Percentiles rank a stretch among this genome's conserved stretches.
Evolutionary conservation across 2,888 invertebrate genomes (phyloP).

Genomic region (Proisotoma minuta): DNA sequence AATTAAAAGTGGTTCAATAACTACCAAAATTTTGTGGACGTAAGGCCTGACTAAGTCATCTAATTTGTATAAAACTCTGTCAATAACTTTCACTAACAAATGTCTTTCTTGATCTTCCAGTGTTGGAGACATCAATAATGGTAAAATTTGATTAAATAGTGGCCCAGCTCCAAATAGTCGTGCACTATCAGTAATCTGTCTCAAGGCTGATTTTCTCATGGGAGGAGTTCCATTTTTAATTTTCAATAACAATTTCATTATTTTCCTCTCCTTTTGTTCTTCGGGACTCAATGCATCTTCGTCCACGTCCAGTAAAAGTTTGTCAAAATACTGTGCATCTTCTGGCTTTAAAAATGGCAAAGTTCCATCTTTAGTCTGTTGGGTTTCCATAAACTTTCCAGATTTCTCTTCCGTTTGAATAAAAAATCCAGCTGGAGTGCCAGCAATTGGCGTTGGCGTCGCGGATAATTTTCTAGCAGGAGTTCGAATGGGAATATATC

Average conservation of each 20-base stretch:
- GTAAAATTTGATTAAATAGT: slow-evolving; percentile 96
- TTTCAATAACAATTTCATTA: slow-evolving; percentile 95
- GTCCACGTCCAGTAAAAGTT: slow-evolving; percentile 94
- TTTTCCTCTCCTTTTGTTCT: slow-evolving; percentile 96
- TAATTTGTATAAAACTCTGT: slow-evolving; percentile 94
- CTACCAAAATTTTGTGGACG: slow-evolving; percentile 98
- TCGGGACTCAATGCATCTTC: slow-evolving; percentile 92
- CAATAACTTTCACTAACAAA: slow-evolving; percentile 96
- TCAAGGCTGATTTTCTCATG: slow-evolving; percentile 94
- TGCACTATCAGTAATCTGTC: slow-evolving; percentile 93
- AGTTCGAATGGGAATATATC: slow-evolving; percentile 92
- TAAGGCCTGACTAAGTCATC: slow-evolving; percentile 98
- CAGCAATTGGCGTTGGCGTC: slow-evolving; percentile 94
- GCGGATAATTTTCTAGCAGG: slow-evolving; percentile 96
- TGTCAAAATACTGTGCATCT: slow-evolving; percentile 99
- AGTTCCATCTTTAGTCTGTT: slow-evolving; percentile 91
- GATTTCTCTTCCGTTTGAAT: slow-evolving; percentile 86
- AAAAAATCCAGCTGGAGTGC: slow-evolving; percentile 88
- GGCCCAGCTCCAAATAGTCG: slow-evolving; percentile 98
- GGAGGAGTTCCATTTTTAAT: slow-evolving; percentile 99
- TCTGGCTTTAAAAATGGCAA: slow-evolving; percentile 99
- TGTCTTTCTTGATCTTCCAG: slow-evolving; percentile 99
- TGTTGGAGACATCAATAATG: slow-evolving; percentile 98
- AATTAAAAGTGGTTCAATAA: slow-evolving; percentile 95
- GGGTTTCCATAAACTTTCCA: slow-evolving; percentile 87